These are phyloP conservation scores for Pristiophorus japonicus DNA, from an alignment of 2,113 vertebrate species.

Conservation along the genomic window DNA sequence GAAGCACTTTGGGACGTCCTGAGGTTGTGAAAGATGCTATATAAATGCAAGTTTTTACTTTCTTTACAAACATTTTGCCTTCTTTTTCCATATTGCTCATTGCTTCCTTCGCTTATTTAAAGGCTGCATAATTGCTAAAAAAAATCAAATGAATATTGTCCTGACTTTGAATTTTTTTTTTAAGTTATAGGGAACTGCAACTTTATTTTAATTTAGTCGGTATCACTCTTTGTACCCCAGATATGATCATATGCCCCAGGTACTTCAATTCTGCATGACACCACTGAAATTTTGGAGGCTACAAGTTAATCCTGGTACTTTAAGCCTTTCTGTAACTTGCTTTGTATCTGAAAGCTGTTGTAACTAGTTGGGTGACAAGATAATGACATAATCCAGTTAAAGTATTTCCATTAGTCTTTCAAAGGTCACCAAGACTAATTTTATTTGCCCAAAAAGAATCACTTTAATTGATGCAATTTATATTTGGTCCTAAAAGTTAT, in stretches of 20 bases:
- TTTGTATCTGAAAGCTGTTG: not conserved
- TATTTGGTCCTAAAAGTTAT: not conserved
- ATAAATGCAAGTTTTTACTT: not conserved
- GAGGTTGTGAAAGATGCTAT: not conserved
- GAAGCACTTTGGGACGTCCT: not conserved
- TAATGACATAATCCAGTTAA: slow-evolving; percentile 22
- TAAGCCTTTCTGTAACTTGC: not conserved
- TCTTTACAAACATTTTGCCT: not conserved
- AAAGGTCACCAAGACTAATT: not conserved
- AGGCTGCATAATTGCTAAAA: not conserved
- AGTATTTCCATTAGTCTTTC: not conserved
- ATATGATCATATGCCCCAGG: not conserved
- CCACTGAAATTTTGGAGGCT: not conserved
- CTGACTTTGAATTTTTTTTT: not conserved
- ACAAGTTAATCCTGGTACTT: slow-evolving; percentile 23
- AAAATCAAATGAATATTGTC: not conserved
- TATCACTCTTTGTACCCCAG: not conserved
- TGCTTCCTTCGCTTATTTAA: not conserved
- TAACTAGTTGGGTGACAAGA: not conserved
- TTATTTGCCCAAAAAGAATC: not conserved
- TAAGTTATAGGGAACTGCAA: not conserved
- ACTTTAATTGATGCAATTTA: not conserved
- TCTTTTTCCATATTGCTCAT: not conserved
- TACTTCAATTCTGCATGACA: not conserved
- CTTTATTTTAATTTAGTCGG: not conserved